Evolutionary conservation across 2,113 vertebrate species (phyloP).

Genomic region (Sinocyclocheilus maitianheensis): DNA sequence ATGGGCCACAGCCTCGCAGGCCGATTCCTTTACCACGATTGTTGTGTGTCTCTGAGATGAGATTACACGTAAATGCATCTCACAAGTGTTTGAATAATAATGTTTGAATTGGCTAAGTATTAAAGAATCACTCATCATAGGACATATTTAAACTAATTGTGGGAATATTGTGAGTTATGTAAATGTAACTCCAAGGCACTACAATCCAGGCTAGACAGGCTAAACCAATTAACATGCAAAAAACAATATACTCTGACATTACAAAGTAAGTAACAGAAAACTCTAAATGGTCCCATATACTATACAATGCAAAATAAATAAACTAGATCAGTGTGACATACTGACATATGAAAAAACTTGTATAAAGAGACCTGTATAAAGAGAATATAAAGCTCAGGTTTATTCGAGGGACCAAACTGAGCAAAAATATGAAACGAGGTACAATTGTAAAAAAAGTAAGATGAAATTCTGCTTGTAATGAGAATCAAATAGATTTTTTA

Average conservation of each 20-base stretch:
- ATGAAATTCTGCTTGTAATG: neutral
- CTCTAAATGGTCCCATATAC: neutral
- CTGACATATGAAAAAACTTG: too few species aligned
- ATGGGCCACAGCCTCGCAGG: conserved; percentile 9
- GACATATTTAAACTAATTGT: neutral
- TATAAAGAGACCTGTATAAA: too few species aligned
- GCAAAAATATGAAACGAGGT: neutral
- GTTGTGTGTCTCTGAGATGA: neutral
- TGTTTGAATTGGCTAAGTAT: neutral
- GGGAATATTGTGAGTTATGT: neutral
- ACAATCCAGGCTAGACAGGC: neutral
- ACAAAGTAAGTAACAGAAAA: neutral
- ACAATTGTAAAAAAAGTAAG: too few species aligned
- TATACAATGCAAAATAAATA: neutral
- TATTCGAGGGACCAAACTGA: neutral
- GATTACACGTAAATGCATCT: neutral
- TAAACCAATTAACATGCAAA: neutral
- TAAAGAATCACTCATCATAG: neutral
- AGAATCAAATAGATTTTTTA: too few species aligned
- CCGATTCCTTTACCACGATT: neutral
- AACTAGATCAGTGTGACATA: too few species aligned
- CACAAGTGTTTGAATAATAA: neutral
- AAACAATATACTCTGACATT: neutral
- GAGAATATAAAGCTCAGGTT: neutral
- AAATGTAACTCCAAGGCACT: neutral